Evolutionary conservation across 2,888 invertebrate genomes (phyloP), one percentile per base, ranked within the genome.

Genomic region (Antheraea yamamai): DNA sequence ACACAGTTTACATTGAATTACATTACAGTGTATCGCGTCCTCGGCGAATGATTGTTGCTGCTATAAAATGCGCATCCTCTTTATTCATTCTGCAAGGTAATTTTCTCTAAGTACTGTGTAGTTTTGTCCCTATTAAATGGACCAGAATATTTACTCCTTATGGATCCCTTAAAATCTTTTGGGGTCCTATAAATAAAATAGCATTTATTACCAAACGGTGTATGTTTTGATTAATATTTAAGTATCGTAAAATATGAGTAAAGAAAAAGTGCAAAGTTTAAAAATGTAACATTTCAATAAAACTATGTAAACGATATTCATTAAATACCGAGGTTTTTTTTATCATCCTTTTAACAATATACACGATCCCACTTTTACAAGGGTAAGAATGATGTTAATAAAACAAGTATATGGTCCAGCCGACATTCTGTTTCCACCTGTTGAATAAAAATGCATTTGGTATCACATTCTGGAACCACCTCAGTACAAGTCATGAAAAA

Each of bases 161-260:
- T 89, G 92, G 92, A 92, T 91, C 91, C 90, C 87, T 86, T 83
- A 84, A 86, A 88, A 87, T 86, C 87, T 89, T 85, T 83, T 85
- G 85, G 88, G 90, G 90, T 93, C 91, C 90, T 90, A 88, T 82
- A 85, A 90, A 88, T 91, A 92, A 88, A 88, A 93, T 93, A 94
- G 95, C 95, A 95, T 95, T 95, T 95, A 95, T 92, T 93, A 94
- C 93, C 94, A 93, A 94, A 93, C 84, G 91, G 92, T 93, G 92
- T 92, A 92, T 89, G 93, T 94, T 93, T 94, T 91, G 92, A 93
- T 88, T 93, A 93, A 92, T 89, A 85, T 90, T 86, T 91, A 93
- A 91, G 91, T 90, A 90, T 89, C 89, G 87, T 91, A 91, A 88
- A 73, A 81, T 82, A 90, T 87, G 88, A 91, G 85, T 92, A 92